phyloP scores from a whole-genome alignment of 2,113 vertebrate species.

The Fregata magnificens region DNA sequence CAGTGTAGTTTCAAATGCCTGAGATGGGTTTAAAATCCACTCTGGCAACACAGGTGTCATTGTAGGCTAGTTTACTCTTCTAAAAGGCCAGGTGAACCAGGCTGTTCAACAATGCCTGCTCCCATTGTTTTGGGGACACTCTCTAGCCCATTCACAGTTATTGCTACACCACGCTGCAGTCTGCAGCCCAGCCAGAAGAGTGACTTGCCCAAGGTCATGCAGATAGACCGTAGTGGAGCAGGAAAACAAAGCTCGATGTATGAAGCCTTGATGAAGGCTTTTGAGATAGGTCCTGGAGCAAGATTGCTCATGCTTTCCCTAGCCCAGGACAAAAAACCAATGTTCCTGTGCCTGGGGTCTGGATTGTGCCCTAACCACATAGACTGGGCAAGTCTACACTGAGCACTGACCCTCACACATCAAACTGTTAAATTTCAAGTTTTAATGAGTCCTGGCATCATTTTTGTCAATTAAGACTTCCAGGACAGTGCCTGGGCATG shows the following conservation, averaged over 20 bases:
- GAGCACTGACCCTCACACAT: neutral
- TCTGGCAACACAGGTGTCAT: neutral
- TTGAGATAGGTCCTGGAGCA: neutral
- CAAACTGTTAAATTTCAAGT: neutral
- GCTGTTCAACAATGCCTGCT: neutral
- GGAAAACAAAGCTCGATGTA: neutral
- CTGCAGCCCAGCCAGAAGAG: slow-evolving; percentile 34
- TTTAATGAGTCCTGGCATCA: neutral
- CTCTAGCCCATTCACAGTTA: neutral
- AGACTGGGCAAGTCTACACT: neutral
- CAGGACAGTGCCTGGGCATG: neutral
- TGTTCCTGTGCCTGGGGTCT: neutral
- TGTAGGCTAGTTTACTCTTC: neutral
- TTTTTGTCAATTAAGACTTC: neutral
- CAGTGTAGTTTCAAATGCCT: neutral
- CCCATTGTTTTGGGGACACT: neutral
- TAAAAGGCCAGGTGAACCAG: neutral
- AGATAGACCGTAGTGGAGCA: neutral
- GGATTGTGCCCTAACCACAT: neutral
- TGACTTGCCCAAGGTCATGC: slow-evolving; percentile 51
- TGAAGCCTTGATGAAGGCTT: neutral
- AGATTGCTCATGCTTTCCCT: neutral
- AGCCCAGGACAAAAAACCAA: neutral
- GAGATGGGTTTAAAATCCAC: neutral
- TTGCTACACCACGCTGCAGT: neutral